These are phyloP conservation scores for Hyles euphorbiae DNA, from an alignment of 1,140 invertebrate species.

Conservation along the genomic window DNA sequence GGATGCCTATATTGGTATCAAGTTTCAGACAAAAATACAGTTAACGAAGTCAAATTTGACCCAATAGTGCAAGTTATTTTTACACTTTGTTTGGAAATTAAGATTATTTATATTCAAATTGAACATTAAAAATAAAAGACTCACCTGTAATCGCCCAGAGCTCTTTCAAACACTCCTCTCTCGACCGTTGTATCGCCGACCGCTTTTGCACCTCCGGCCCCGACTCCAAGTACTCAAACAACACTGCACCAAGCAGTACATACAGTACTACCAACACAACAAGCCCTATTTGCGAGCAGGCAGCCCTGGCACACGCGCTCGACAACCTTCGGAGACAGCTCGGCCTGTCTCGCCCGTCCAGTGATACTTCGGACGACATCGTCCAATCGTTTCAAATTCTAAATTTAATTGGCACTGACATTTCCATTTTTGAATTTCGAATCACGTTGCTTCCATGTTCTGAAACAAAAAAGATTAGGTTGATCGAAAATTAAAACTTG, in stretches of 20 bases:
- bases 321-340: conserved; percentile 38
- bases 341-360: conserved; percentile 52
- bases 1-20: too few species aligned
- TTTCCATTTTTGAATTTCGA: neutral
- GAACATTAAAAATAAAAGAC: conserved; percentile 7
- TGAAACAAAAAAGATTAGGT: conserved; percentile 3
- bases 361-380: conserved; percentile 65
- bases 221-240: conserved; percentile 77
- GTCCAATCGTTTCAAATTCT: neutral
- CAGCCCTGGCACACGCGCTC: conserved; percentile 44
- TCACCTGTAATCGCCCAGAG: conserved; percentile 78
- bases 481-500: too few species aligned
- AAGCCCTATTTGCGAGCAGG: conserved; percentile 75
- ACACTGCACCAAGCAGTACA: conserved; percentile 73
- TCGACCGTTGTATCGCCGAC: conserved; percentile 72
- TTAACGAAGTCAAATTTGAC: too few species aligned
- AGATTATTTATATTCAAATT: too few species aligned
- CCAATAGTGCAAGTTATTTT: too few species aligned
- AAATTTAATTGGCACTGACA: neutral
- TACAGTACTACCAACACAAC: conserved; percentile 74
- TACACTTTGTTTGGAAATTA: too few species aligned
- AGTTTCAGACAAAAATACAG: too few species aligned
- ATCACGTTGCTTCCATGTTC: neutral
- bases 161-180: conserved; percentile 77
- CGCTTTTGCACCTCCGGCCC: conserved; percentile 66